Base-by-base conservation (phyloP, 2,113 vertebrate species). In the Carassius auratus region DNA sequence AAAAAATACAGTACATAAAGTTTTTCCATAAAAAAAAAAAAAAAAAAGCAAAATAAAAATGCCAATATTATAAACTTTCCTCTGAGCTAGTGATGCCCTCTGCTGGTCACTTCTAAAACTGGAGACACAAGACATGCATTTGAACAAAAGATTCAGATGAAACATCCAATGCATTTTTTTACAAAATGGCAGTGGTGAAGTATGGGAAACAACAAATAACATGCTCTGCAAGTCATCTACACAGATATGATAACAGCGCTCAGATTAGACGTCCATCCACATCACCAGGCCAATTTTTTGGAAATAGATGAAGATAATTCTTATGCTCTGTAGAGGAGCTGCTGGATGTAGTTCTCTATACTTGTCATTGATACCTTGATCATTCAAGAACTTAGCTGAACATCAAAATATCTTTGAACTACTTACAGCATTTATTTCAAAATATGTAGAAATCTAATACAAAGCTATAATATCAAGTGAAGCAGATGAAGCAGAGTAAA, bases 1-100 rank as follows among this genome's bases (percentile, higher is more conserved):
- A 55, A 69, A 84, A 84, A 81, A 84, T 17, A 86, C 48, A 19
- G 52, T 64, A 73, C 33, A 85, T 76, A 77, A 71, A 42, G 26
- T 50, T 38, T 19, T 81, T 36, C 12, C 68, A 62, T 26, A 59
- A 76, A 61, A 55, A 21, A 30, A 61, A 26, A 26, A 26, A 26
- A 26, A 26, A 26, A 8, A 19, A 10, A 26, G 66, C 38, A 33
- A 42, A 64, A 64, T 8, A 69, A 36, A 38, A 83, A 55, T 74
- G 17, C 0, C 64, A 48, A 9, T 64, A 86, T 55, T 48, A 14
- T 15, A 74, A 2, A 75, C 8, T 57, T 59, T 21, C 0, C 4
- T 57, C 21, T 55, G 4, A 68, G 68, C 21, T 3, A 9, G 21
- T 57, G 45, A n/a, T 76, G 88, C 83, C 75, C 79, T 80, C 88